Conservation (phyloP, 2,113 vertebrate genomes). For the Corythaeola cristata region DNA sequence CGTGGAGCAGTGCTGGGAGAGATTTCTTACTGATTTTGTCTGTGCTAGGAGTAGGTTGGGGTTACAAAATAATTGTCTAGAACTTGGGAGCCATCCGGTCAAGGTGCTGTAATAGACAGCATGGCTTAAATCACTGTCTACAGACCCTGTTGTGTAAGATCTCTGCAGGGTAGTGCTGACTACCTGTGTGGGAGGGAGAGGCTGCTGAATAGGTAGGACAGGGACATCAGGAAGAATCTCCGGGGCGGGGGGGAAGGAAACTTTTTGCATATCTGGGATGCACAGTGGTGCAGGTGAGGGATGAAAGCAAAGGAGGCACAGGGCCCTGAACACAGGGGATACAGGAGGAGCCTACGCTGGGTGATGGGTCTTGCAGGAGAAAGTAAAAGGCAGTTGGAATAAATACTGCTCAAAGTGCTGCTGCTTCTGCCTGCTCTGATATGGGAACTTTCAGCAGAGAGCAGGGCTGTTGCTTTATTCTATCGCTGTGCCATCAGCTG, state of each 20-base stretch:
- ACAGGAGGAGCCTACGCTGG: background rate
- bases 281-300: background rate
- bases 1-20: background rate
- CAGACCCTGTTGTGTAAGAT: background rate
- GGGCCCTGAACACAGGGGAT: background rate
- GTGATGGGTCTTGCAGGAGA: background rate
- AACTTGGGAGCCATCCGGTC: background rate
- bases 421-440: background rate
- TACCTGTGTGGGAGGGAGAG: background rate
- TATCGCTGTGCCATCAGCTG: background rate
- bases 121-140: background rate
- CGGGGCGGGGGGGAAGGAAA: too few relatives aligned
- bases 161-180: background rate
- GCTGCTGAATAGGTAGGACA: background rate
- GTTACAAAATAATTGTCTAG: background rate
- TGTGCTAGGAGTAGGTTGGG: background rate
- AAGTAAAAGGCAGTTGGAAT: background rate
- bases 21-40: fast-evolving
- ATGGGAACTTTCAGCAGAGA: background rate
- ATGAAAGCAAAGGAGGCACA: background rate
- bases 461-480: background rate
- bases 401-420: background rate
- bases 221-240: background rate
- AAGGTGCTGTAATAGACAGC: background rate
- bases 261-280: background rate